Percentiles rank a stretch among this genome's conserved stretches.
These are phyloP conservation scores for Stomatorhinus ivindoensis DNA, from an alignment of 2,113 vertebrate species.

Conservation along the genomic window DNA sequence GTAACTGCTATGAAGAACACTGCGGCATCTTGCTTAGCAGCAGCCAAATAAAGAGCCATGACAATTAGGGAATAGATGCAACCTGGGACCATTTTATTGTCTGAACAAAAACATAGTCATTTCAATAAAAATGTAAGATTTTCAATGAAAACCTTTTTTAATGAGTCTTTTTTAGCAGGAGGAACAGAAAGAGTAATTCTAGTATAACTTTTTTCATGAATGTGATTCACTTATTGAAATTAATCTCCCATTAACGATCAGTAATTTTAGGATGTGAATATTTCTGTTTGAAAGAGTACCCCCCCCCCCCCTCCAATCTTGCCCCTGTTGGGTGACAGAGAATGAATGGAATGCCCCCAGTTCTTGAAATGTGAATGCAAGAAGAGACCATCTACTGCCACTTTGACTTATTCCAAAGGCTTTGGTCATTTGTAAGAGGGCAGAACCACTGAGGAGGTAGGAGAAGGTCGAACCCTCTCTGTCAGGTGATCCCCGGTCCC, in stretches of 20 bases:
- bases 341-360: neutral
- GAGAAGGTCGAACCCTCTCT: slow-evolving; percentile 35
- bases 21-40: neutral
- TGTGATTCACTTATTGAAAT: neutral
- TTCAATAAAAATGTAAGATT: neutral
- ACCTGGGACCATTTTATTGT: neutral
- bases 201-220: neutral
- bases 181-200: neutral
- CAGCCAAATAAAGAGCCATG: neutral
- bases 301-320: neutral
- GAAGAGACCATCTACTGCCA: neutral
- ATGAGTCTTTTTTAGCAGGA: neutral
- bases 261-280: neutral
- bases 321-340: neutral
- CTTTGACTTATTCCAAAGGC: neutral
- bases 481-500: slow-evolving; percentile 50
- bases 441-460: slow-evolving; percentile 44
- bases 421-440: neutral
- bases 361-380: neutral
- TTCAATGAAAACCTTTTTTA: neutral
- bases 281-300: neutral
- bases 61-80: neutral
- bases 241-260: neutral
- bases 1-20: neutral
- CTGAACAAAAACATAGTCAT: neutral